Evolutionary conservation across 2,888 invertebrate genomes (phyloP), one percentile per base, ranked within the genome.

Genomic region (Nesidiocoris tenuis): DNA sequence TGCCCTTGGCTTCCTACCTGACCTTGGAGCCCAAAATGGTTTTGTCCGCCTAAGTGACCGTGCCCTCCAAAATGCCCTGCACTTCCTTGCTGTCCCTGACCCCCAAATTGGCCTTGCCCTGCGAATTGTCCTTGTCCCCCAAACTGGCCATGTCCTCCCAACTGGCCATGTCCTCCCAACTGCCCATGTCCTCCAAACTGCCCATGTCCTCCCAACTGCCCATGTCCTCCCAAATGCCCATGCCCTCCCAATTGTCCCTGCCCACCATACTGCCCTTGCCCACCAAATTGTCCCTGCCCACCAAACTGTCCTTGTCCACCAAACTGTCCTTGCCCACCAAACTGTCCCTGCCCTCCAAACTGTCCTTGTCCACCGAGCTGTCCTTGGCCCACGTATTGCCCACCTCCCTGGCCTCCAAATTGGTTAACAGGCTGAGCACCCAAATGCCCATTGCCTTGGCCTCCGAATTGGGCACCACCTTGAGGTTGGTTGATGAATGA

Each of bases 391-490:
- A 25, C 61, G 17, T 16, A 64, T 55, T 66, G 66, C 2, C 65
- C 71, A 3, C 71, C 71, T 57, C 65, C 68, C 39, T 75, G 75
- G 19, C 23, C 68, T 25, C 68, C 68, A 39, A 61, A 68, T n/a
- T 68, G 61, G 21, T 68, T 68, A 24, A 66, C 59, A 2, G 67
- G 67, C 12, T 63, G 63, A 3, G 7, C 54, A 23, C 75, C 70
- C 23, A 66, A 66, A 9, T 66, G 75, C 0, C 59, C 39, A 17
- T 66, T 57, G 1, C 74, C 74, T 59, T 59, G 61, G 16, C 5
- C 71, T 1, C 71, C 71, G 3, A 71, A 71, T 25, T 61, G 61
- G 12, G 18, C 56, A 2, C 56, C 68, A 17, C 68, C 75, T 17
- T 68, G 68, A 18, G 61, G 61, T 23, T 54, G 39, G 25, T 19